These are phyloP conservation scores for Torymus aiolomorphi DNA, from an alignment of 2,888 invertebrate genomes.

Conservation along the genomic window DNA sequence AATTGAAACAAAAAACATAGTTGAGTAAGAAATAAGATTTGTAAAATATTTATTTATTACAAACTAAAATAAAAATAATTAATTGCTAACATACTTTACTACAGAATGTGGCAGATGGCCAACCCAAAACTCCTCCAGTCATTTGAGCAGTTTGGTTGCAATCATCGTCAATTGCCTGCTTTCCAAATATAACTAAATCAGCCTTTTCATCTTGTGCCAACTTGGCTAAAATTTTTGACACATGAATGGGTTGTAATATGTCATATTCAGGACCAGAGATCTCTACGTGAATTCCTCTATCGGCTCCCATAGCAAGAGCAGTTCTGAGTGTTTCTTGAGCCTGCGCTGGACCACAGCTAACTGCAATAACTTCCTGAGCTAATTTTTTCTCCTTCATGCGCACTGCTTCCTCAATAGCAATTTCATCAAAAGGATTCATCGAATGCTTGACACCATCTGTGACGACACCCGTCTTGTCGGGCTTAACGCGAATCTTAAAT, in stretches of 20 bases:
- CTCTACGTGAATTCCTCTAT: slow-evolving; percentile 97
- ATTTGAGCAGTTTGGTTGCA: slow-evolving; percentile 99
- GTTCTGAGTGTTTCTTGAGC: slow-evolving; percentile 97
- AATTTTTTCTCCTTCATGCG: slow-evolving; percentile 98
- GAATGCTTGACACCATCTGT: slow-evolving; percentile 99
- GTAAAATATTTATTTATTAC: too few species aligned
- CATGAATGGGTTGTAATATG: slow-evolving; percentile 93
- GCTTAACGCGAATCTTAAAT: slow-evolving; percentile 93
- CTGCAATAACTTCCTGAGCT: slow-evolving; percentile 94
- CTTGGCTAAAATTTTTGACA: slow-evolving; percentile 97
- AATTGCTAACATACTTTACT: slow-evolving; percentile 81
- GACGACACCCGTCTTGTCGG: slow-evolving; percentile 98
- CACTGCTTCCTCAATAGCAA: slow-evolving; percentile 98
- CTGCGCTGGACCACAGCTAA: slow-evolving; percentile 97
- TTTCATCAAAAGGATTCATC: slow-evolving; percentile 99
- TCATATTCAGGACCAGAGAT: slow-evolving; percentile 91
- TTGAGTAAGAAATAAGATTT: too few species aligned
- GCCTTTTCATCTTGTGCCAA: slow-evolving; percentile 94
- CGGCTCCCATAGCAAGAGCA: slow-evolving; percentile 98
- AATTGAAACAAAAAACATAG: slow-evolving; percentile 19
- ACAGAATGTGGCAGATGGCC: slow-evolving; percentile 98
- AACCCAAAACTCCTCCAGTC: slow-evolving; percentile 95
- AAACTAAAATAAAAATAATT: neutral
- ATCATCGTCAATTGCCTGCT: slow-evolving; percentile 99
- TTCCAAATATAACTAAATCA: slow-evolving; percentile 95